Evolutionary conservation across 1,140 invertebrate genomes (phyloP).

Genomic region (Aradophagus sp.): DNA sequence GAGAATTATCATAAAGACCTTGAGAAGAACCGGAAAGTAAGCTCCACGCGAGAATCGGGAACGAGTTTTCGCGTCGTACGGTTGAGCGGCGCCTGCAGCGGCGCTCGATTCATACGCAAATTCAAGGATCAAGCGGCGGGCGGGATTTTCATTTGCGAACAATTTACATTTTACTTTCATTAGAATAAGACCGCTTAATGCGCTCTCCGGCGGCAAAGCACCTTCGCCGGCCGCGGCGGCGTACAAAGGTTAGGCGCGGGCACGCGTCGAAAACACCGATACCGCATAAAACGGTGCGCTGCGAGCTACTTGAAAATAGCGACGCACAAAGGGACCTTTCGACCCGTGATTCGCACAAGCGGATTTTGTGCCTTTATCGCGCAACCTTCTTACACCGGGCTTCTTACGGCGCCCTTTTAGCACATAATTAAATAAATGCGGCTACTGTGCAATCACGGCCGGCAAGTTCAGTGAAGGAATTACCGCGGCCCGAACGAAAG

Average conservation of each 20-base stretch:
- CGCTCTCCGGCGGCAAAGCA: constrained; percentile 4
- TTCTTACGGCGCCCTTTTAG: constrained; percentile 39
- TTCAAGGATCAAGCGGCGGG: too few relatives aligned
- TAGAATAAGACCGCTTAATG: constrained; percentile 2
- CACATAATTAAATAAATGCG: constrained; percentile 53
- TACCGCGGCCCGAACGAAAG: constrained; percentile 27
- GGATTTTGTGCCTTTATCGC: constrained; percentile 43
- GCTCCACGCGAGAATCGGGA: constrained; percentile 10
- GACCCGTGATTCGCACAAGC: constrained; percentile 31
- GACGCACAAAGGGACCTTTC: constrained; percentile 45
- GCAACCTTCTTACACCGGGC: constrained; percentile 27
- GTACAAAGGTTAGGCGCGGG: too few relatives aligned
- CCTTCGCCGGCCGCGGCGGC: constrained; percentile 3
- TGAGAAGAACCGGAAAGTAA: constrained; percentile 34
- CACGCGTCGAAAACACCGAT: constrained; percentile 24
- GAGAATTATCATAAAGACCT: constrained; percentile 25
- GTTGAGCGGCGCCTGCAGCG: constrained; percentile 2
- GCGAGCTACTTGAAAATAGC: constrained; percentile 43
- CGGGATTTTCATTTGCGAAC: too few relatives aligned
- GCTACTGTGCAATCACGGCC: constrained; percentile 11
- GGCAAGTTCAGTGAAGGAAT: too few relatives aligned
- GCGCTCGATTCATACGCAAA: not conserved
- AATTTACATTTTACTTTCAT: not conserved
- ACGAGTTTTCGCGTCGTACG: constrained; percentile 39
- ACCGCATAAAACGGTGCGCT: constrained; percentile 20